Base-by-base conservation (phyloP, 2,113 vertebrate species). In the Salvelinus sp. region DNA sequence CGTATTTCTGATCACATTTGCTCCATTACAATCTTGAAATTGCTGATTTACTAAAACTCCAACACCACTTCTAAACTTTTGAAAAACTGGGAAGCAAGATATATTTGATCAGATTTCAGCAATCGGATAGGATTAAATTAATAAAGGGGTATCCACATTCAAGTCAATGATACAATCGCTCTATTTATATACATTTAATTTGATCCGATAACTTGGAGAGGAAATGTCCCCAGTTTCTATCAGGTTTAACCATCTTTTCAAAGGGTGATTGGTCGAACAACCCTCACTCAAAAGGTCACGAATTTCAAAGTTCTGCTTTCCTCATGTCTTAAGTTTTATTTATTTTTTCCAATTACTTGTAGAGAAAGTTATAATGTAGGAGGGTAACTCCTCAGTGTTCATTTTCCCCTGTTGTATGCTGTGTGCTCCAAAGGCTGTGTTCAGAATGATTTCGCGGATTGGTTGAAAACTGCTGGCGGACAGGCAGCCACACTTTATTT, bases 211-310 rank as follows among this genome's bases (percentile, higher is more conserved):
- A 54, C 50, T 54, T 18, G 23, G 23, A 0, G 2, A 14, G 16
- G 4, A 0, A 18, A 2, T 14, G 4, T 1, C 0, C 0, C 0
- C 57, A 60, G 57, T 60, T 9, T 0, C 18, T 6, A 60, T n/a
- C 57, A 6, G 16, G 57, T 9, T 0, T 22, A 1, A 22, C 57
- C 14, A 14, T 60, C 1, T 6, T 14, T 10, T 18, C 57, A 6
- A 60, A 14, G 16, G 33, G 33, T 33, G 33, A 33, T 6, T 33
- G 57, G 57, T 60, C 20, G 4, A 50, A 7, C 57, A 18, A 60
- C 6, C 33, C 33, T 33, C 33, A 7, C 33, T 6, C 71, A 62
- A 79, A 88, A 80, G 86, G 80, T 88, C 85, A 89, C 57, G 14
- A 75, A 74, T 47, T 86, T 60, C 20, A 60, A 77, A 68, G 76